phyloP scores from a whole-genome alignment of 2,113 vertebrate species.

The Antennarius striatus region DNA sequence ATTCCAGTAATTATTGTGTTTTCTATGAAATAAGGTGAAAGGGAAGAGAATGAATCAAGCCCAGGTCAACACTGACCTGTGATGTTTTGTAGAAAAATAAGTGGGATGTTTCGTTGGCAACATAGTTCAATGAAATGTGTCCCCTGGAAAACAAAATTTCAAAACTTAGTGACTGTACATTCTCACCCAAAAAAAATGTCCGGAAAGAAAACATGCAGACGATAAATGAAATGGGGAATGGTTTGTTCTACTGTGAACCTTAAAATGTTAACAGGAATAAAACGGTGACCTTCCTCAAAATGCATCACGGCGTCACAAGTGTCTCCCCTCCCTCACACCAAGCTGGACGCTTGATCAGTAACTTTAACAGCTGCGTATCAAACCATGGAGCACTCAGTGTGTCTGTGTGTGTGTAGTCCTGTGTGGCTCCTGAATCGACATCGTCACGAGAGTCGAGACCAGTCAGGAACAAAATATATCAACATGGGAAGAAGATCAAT shows the following conservation, averaged over 20 bases:
- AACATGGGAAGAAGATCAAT: neutral
- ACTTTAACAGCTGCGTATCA: neutral
- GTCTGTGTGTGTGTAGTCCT: neutral
- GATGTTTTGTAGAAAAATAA: constrained; percentile 97
- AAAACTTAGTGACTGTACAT: constrained; percentile 7
- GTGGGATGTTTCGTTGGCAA: constrained; percentile 94
- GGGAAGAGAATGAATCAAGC: neutral
- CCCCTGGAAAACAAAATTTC: constrained; percentile 79
- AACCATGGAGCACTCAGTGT: neutral
- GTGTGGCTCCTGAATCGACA: neutral
- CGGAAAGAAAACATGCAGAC: too few species aligned
- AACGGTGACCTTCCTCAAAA: too few species aligned
- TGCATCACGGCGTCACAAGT: neutral
- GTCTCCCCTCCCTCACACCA: neutral
- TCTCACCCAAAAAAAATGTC: neutral
- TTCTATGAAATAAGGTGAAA: neutral
- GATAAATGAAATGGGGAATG: constrained; percentile 5
- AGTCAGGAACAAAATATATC: constrained; percentile 6
- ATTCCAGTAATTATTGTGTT: neutral
- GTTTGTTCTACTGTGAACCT: constrained; percentile 2
- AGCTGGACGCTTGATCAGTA: neutral
- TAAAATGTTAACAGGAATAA: constrained; percentile 6
- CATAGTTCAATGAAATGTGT: constrained; percentile 96
- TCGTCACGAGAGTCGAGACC: neutral
- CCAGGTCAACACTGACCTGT: constrained; percentile 81